Base-by-base conservation (phyloP, 92 coral and sea anemone species). In the Palythoa grandis region DNA sequence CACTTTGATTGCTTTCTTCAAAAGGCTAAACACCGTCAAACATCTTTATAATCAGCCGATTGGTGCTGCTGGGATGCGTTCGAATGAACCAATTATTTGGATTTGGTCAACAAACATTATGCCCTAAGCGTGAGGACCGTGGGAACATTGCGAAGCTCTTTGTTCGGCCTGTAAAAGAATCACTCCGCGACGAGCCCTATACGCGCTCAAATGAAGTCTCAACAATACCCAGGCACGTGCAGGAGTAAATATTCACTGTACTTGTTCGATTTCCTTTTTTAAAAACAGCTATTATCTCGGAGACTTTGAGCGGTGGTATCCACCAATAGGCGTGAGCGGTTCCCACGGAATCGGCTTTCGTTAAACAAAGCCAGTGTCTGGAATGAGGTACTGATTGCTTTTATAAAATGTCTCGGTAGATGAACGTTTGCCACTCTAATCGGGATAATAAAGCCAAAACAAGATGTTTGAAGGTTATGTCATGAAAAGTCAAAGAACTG, bases 341-440 rank as follows among this genome's bases (percentile, higher is more conserved):
- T 94, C 98, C 98, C 98, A 94, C 98, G 98, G 98, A 87, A 69
- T 71, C 82, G 88, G 79, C 67, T 88, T 88, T 88, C 78, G 58
- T 23, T 29, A 29, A 38, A 94, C 92, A 94, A 92, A 77, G 80
- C 84, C 86, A 68, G 73, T 89, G 95, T 94, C 91, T 90, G 88
- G 85, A 71, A 54, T 67, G 22, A 83, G 68, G 70, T 89, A 86
- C 83, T 92, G 93, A 85, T 82, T 79, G 74, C 83, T 87, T 87
- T 87, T 74, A 84, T 76, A 82, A 70, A 83, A 73, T 52, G 83
- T 75, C 77, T 82, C 75, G 52, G 78, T 73, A 54, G 82, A 89
- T 16, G 86, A 58, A 67, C 84, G 88, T 77, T 87, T 70, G 35
- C 72, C 68, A 70, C 74, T 74, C 43, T 58, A 73, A 66, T 29